phyloP scores from a whole-genome alignment of 2,888 invertebrate species.

The Melanostoma mellinum region DNA sequence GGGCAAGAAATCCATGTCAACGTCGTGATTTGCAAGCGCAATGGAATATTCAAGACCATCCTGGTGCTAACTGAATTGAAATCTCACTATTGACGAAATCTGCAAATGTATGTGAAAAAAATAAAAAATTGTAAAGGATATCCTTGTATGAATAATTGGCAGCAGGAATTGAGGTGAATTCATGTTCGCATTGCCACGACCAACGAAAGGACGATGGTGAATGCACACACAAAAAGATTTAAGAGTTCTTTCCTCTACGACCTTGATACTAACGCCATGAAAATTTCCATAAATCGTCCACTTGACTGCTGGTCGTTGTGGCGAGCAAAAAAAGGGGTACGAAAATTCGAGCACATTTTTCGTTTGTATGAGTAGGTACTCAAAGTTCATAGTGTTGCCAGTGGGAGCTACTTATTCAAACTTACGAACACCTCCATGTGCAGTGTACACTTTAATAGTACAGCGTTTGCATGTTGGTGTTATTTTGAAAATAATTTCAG shows the following conservation, averaged over 20 bases:
- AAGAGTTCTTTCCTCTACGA: slow-evolving; percentile 17
- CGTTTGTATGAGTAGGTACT: slow-evolving; percentile 22
- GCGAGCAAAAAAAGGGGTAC: slow-evolving; percentile 26
- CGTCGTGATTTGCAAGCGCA: no score
- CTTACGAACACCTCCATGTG: no score
- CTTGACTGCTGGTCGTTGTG: slow-evolving; percentile 36
- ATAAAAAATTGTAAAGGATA: slow-evolving; percentile 28
- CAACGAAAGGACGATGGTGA: slow-evolving; percentile 11
- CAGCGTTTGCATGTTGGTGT: no score
- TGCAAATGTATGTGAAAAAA: no score
- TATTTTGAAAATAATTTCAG: no score
- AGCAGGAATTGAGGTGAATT: slow-evolving; percentile 17
- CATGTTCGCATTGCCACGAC: neutral
- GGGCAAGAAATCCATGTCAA: no score
- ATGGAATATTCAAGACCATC: no score
- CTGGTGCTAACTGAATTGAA: no score
- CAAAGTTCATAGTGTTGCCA: no score
- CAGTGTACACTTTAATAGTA: no score
- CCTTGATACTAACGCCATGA: slow-evolving; percentile 56
- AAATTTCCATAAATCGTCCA: slow-evolving; percentile 66
- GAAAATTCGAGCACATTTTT: slow-evolving; percentile 57
- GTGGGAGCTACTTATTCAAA: no score
- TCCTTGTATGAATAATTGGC: slow-evolving; percentile 43
- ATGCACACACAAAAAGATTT: slow-evolving; percentile 24
- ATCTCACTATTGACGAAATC: no score